Conservation (phyloP, 92 coral and sea anemone species). For the Epizoanthus stellaris region DNA sequence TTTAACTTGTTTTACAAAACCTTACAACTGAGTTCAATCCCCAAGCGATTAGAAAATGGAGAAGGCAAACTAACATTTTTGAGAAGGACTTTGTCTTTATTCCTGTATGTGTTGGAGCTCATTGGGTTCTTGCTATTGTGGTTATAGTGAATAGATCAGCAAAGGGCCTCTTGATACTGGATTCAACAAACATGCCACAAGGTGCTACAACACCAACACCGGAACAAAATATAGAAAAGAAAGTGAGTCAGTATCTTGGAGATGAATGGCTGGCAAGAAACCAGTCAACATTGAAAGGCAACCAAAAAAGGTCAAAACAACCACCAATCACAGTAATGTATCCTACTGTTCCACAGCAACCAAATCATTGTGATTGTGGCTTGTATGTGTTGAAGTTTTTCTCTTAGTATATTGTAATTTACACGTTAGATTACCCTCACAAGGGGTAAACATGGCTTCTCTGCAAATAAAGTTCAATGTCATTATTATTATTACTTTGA, state of each 20-base stretch:
- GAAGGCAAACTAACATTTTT: constrained; percentile 30
- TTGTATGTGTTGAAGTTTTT: no score
- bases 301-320: no score
- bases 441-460: no score
- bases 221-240: not conserved
- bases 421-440: no score
- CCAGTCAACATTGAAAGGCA: no score
- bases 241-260: not conserved
- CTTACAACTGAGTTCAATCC: constrained; percentile 33
- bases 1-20: constrained; percentile 34
- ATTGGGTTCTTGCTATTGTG: not conserved
- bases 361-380: no score
- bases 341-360: no score
- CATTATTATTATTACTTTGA: no score
- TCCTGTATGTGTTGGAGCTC: not conserved
- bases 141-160: not conserved
- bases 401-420: no score
- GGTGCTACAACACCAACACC: not conserved
- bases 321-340: no score
- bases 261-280: not conserved
- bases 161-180: not conserved
- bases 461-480: no score
- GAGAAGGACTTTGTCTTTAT: constrained; percentile 1
- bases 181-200: not conserved
- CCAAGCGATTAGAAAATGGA: constrained; percentile 15